Conservation (phyloP, 2,888 invertebrate genomes). For the Pollenia amentaria region DNA sequence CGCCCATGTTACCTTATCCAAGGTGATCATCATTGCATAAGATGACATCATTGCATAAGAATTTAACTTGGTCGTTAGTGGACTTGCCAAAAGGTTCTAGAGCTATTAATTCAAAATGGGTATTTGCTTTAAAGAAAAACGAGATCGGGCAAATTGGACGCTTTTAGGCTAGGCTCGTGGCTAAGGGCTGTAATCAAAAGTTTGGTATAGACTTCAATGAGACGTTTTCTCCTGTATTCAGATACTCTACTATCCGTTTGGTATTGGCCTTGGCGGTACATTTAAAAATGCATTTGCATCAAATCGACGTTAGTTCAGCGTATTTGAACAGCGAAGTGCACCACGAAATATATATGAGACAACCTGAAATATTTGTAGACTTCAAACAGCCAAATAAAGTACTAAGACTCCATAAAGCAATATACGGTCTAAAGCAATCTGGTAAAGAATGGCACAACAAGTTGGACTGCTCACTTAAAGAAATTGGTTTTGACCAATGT, state of each 20-base stretch:
- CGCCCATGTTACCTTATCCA: too few species aligned
- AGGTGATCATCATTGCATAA: too few species aligned
- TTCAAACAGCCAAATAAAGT: constrained; percentile 3
- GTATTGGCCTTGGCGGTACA: too few species aligned
- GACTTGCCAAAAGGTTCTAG: constrained; percentile 31
- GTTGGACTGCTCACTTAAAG: neutral
- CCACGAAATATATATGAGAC: constrained; percentile 58
- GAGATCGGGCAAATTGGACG: too few species aligned
- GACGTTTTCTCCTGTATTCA: constrained; percentile 7
- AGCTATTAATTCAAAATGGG: too few species aligned
- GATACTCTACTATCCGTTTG: too few species aligned
- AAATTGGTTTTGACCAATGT: neutral
- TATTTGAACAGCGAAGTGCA: constrained; percentile 57
- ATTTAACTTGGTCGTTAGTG: constrained; percentile 27
- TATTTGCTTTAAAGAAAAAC: too few species aligned
- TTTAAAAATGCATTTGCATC: too few species aligned
- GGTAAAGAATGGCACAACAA: neutral
- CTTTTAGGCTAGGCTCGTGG: too few species aligned
- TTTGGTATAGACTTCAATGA: too few species aligned
- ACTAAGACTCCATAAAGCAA: constrained; percentile 12
- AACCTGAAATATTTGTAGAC: constrained; percentile 29
- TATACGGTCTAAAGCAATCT: constrained; percentile 33
- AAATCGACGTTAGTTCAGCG: constrained; percentile 52
- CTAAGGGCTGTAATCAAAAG: too few species aligned
- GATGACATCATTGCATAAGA: neutral